Conservation (phyloP, 2,797 vertebrate species). For the Loris lydekkerianus region DNA sequence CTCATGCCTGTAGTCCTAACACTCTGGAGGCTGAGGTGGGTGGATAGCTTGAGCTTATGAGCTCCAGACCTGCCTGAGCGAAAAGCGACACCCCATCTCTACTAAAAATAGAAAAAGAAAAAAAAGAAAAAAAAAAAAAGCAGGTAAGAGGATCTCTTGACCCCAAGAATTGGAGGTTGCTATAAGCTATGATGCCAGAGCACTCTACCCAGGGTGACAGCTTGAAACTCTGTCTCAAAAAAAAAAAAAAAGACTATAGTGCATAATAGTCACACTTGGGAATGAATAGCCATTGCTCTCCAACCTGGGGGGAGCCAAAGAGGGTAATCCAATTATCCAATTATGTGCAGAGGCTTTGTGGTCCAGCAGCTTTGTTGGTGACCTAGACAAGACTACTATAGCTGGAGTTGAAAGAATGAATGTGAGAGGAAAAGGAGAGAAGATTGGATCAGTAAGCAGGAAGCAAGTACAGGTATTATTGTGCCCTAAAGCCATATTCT, state of each 20-base stretch:
- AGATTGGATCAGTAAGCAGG: background rate
- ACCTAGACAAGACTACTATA: background rate
- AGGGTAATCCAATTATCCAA: background rate
- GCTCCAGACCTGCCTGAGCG: too few species aligned
- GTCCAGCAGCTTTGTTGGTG: background rate
- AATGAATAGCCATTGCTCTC: background rate
- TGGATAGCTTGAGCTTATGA: too few species aligned
- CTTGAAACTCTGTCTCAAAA: too few species aligned
- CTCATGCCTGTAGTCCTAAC: too few species aligned
- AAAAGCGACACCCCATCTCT: too few species aligned
- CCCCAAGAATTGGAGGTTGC: too few species aligned
- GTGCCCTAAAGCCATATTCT: background rate
- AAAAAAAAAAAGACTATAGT: background rate
- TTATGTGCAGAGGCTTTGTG: background rate
- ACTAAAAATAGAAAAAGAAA: too few species aligned
- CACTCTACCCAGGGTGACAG: too few species aligned
- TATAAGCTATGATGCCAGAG: too few species aligned
- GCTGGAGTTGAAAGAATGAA: background rate
- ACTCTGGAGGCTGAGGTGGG: too few species aligned
- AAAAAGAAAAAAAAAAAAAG: too few species aligned
- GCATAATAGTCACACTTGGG: background rate
- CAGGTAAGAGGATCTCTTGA: too few species aligned
- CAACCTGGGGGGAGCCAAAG: background rate
- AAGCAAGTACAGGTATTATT: background rate
- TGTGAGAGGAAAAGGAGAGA: background rate